Evolutionary conservation across 2,113 vertebrate species (phyloP).

Genomic region (Sinocyclocheilus anophthalmus): DNA sequence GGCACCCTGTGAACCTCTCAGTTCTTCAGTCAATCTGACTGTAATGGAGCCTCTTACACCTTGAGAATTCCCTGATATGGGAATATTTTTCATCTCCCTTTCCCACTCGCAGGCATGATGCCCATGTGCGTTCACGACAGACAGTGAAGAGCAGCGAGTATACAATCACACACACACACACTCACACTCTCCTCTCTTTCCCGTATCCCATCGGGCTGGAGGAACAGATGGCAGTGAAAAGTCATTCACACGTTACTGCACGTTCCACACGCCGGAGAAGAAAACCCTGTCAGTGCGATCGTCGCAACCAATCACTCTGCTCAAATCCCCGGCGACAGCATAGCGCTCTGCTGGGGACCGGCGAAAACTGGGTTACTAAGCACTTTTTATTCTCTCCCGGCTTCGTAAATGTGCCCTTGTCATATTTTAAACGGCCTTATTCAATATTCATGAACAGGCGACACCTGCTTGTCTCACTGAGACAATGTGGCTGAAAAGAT

Average conservation of each 20-base stretch:
- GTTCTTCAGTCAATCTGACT: conserved; percentile 33
- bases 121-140: conserved; percentile 39
- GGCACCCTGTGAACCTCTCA: background rate
- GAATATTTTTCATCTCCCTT: conserved; percentile 49
- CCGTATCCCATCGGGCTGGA: conserved; percentile 53
- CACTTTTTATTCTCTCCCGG: conserved; percentile 61
- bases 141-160: conserved; percentile 32
- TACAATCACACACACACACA: conserved; percentile 23
- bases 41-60: conserved; percentile 13
- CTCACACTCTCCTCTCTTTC: conserved; percentile 17
- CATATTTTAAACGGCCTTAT: conserved; percentile 60
- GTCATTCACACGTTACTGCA: conserved; percentile 67
- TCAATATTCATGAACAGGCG: conserved; percentile 60
- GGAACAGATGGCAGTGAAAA: conserved; percentile 67
- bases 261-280: conserved; percentile 58
- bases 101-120: conserved; percentile 34
- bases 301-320: conserved; percentile 62
- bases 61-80: conserved; percentile 33
- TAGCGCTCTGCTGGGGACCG: conserved; percentile 51
- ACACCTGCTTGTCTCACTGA: conserved; percentile 58
- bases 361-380: conserved; percentile 66
- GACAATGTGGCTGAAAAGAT: conserved; percentile 23
- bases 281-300: conserved; percentile 62
- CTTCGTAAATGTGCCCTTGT: conserved; percentile 63
- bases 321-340: conserved; percentile 57